Percentiles rank a stretch among this genome's conserved stretches.
Evolutionary conservation across 2,888 invertebrate species (phyloP).

Genomic region (Macaria liturata): DNA sequence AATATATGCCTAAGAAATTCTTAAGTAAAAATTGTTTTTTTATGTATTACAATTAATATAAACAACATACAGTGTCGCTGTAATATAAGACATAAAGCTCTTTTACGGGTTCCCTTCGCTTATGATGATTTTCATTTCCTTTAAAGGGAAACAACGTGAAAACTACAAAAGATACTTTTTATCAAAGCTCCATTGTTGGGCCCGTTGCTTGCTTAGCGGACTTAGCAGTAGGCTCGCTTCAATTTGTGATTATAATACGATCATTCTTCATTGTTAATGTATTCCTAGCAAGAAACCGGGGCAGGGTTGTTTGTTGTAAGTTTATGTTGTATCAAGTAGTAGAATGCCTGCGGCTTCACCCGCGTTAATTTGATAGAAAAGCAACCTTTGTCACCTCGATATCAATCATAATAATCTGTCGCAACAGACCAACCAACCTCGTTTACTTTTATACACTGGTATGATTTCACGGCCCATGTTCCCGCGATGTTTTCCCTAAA

Average conservation of each 20-base stretch:
- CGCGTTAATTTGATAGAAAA: no score
- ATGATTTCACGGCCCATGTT: slow-evolving; percentile 4
- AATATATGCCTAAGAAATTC: no score
- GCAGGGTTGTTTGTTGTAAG: slow-evolving; percentile 33
- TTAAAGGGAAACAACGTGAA: slow-evolving; percentile 38
- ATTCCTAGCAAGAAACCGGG: slow-evolving; percentile 32
- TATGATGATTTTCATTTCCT: slow-evolving; percentile 19
- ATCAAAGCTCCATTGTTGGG: slow-evolving; percentile 43
- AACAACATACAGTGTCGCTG: no score
- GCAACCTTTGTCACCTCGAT: no score
- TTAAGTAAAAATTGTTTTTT: no score
- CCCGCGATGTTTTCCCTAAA: slow-evolving; percentile 8
- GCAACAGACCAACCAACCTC: no score
- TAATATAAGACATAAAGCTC: no score
- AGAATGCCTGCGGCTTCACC: no score
- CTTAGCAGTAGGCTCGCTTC: slow-evolving; percentile 41
- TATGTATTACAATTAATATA: no score
- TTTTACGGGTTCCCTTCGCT: no score
- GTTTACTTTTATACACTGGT: no score
- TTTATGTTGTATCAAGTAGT: neutral
- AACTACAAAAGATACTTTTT: slow-evolving; percentile 40
- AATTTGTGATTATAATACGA: slow-evolving; percentile 41
- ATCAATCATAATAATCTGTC: no score
- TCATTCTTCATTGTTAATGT: slow-evolving; percentile 42
- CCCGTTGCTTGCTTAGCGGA: slow-evolving; percentile 40